Base-by-base conservation (phyloP, 2,888 invertebrate genomes). In the Sphaerophoria rueppellii region DNA sequence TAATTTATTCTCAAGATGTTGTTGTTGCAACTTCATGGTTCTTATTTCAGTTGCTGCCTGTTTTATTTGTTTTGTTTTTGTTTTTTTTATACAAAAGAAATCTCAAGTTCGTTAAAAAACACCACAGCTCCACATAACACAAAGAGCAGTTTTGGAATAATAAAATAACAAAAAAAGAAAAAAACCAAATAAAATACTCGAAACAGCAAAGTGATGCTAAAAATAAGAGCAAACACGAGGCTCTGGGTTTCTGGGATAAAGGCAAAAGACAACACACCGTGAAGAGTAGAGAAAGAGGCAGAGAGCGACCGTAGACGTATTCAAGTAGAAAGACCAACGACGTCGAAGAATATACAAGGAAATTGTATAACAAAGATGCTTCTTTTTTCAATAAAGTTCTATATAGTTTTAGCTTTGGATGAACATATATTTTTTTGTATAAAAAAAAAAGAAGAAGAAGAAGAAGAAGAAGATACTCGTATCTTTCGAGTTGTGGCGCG, bases 1-100 rank as follows among this genome's bases (percentile, higher is more conserved):
- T 85, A 85, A 85, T 85, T 81, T 85, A 85, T 85, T 85, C 70
- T 54, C 85, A 85, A 81, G 81, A 63, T 72, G 72, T 67, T 79
- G 67, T 50, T 80, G 80, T 70, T 76, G 72, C 34, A 7, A 2
- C 24, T 32, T 63, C 48, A 34, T 61, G 35, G 14, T 57, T 46
- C 48, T 69, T 54, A 54, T 32, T 74, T 24, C 46, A 54, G 75
- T 50, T 73, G 69, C 50, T 76, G 46, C 9, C 9, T 46, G 58
- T 61, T 58, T 71, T 16, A 70, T 60, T 58, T 71, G 37, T 46
- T 74, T n/a, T 63, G 43, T 52, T 46, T 55, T 40, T 73, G 57
- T 52, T 74, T 61, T 65, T 24, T 50, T 50, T 75, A 80, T 79
- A 83, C 80, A 83, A 80, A 83, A 80, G 75, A 83, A 80, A 83